Evolutionary conservation across 2,797 vertebrate genomes (phyloP).

Genomic region (Lepus oiostolus): DNA sequence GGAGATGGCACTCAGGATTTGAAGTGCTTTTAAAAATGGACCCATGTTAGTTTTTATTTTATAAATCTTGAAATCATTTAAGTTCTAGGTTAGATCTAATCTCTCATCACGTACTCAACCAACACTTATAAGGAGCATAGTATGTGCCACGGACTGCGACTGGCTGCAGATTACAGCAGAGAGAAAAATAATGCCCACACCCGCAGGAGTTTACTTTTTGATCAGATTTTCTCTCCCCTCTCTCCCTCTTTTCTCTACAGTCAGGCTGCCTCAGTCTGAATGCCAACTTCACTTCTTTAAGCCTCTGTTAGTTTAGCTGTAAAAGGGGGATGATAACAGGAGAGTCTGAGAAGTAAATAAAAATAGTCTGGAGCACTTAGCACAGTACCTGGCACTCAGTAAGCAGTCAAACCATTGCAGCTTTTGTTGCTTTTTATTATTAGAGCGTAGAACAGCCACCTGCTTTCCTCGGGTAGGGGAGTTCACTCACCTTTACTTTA

Average conservation of each 20-base stretch:
- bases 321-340: neutral
- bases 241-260: neutral
- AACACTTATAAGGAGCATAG: neutral
- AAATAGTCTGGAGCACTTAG: neutral
- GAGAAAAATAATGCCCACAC: neutral
- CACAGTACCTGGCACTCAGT: neutral
- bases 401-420: neutral
- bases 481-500: neutral
- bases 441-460: neutral
- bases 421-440: neutral
- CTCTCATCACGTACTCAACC: neutral
- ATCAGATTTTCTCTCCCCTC: neutral
- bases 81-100: constrained; percentile 12
- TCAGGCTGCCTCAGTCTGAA: neutral
- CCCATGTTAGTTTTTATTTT: neutral
- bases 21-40: neutral
- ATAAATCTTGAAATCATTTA: neutral
- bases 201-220: neutral
- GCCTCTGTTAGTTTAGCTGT: neutral
- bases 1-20: neutral
- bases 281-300: neutral
- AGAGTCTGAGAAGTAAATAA: neutral
- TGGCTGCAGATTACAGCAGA: neutral
- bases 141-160: neutral
- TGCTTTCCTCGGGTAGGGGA: constrained; percentile 18